Conservation (phyloP, 1,140 invertebrate genomes). For the Zaprionus inermis region DNA sequence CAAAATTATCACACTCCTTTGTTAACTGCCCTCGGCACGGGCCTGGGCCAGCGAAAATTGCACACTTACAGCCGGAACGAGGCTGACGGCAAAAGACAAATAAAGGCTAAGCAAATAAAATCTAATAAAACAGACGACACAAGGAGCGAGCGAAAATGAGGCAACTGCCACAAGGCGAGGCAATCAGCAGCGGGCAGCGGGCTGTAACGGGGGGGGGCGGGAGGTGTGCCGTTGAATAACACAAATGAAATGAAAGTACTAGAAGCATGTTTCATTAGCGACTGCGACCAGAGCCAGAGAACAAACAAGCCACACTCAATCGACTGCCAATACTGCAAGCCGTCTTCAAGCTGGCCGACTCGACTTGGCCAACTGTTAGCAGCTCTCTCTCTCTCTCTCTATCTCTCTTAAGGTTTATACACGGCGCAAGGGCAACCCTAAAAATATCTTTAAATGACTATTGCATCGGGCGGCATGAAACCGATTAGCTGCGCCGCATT, state of each 20-base stretch:
- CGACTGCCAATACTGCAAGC: constrained; percentile 62
- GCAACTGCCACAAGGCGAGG: constrained; percentile 48
- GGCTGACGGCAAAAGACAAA: constrained; percentile 67
- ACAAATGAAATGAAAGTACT: constrained; percentile 75
- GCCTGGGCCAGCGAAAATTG: constrained; percentile 57
- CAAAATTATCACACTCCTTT: constrained; percentile 53
- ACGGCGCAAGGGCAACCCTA: too few species aligned
- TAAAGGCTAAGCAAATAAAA: constrained; percentile 82
- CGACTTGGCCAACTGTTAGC: too few species aligned
- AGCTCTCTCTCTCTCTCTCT: background rate
- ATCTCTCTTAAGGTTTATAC: background rate
- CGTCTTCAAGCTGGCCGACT: too few species aligned
- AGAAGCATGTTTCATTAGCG: constrained; percentile 79
- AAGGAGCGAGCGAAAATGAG: constrained; percentile 65
- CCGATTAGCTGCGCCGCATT: background rate
- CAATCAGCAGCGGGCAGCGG: constrained; percentile 15
- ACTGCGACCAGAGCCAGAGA: constrained; percentile 69
- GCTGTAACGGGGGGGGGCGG: constrained; percentile 6
- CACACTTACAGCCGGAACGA: constrained; percentile 59
- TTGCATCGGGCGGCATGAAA: background rate
- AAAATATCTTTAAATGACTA: background rate
- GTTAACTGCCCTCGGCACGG: constrained; percentile 16
- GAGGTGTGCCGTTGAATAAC: constrained; percentile 36
- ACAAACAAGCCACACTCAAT: constrained; percentile 61
- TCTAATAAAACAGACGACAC: constrained; percentile 75